Base-by-base conservation (phyloP, 2,888 invertebrate genomes). In the Mythimna albipuncta region DNA sequence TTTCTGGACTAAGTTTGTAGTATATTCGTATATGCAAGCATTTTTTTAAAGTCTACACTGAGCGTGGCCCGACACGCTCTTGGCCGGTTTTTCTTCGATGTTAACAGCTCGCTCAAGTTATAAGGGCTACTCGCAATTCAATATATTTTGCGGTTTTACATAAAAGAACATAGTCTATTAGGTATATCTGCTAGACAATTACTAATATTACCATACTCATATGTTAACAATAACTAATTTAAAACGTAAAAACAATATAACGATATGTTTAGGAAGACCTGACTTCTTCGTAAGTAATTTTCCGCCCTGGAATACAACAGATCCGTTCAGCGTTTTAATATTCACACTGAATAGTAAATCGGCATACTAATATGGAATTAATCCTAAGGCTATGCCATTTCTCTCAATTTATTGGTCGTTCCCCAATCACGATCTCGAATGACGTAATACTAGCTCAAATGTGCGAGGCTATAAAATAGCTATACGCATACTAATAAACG, bases 401-500 rank as follows among this genome's bases (percentile, higher is more conserved):
- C 61, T 58, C 58, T 47, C 13, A 26, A 61, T 69, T 58, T 64
- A 79, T 72, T 69, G 44, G 47, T 64, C 54, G 19, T 62, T 72
- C 44, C 32, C 57, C 64, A 81, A 81, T 83, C 79, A 75, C 67
- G 71, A 69, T 67, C 69, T 63, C 50, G 70, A 70, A 84, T 90
- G 88, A 91, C 89, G 89, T 87, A 88, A 90, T 84, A 66, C n/a
- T 67, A 80, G 80, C 79, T 85, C 74, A 71, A 85, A 83, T 85
- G 83, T 85, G 83, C 86, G 71, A 85, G 79, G 86, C 79, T 72
- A 86, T 87, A 87, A 87, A 89, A 85, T 77, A 74, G 78, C 81
- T 76, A 79, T 89, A 87, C 85, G 89, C 89, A 90, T 89, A 89
- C 83, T 88, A 89, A 89, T 89, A 81, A 83, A 85, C 63, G 59